A percentile compares a stretch with the other conserved stretches of the same genome.
phyloP scores from a whole-genome alignment of 2,113 vertebrate species.

The Bombycilla garrulus region DNA sequence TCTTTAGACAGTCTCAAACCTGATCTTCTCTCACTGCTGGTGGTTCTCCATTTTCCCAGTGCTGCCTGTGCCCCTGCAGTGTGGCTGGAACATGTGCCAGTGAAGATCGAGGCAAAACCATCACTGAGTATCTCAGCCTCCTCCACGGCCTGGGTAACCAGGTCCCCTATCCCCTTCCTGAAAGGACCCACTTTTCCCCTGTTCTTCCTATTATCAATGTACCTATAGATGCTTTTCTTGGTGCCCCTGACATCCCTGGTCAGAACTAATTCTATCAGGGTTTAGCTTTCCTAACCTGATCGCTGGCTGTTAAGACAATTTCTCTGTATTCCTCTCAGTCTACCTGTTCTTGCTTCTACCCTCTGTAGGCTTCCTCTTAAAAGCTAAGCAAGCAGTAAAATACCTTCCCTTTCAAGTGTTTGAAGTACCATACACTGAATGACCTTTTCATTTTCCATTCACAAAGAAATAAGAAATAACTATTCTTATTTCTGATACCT shows the following conservation, averaged over 20 bases:
- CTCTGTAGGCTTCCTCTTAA: constrained; percentile 18
- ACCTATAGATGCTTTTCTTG: not conserved
- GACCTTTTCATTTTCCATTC: constrained; percentile 56
- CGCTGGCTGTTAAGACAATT: not conserved
- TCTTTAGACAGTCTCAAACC: not conserved
- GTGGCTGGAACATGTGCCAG: not conserved
- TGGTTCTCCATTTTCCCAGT: not conserved
- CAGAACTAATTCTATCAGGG: not conserved
- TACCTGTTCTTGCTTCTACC: not conserved
- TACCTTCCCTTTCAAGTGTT: constrained; percentile 66
- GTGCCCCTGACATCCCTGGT: not conserved
- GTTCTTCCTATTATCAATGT: not conserved
- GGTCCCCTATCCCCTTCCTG: not conserved
- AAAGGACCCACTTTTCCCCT: not conserved
- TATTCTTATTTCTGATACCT: constrained; percentile 56
- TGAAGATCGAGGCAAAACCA: not conserved
- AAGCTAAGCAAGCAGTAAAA: constrained; percentile 62
- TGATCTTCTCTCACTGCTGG: not conserved
- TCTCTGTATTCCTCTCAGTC: not conserved
- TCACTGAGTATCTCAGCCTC: not conserved
- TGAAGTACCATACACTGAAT: constrained; percentile 46
- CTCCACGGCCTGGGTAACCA: not conserved
- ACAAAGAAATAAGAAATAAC: constrained; percentile 66
- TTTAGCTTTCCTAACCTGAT: not conserved
- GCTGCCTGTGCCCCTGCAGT: not conserved